These are phyloP conservation scores for Hirtodrosophila cameraria DNA, from an alignment of 2,888 invertebrate species.

Conservation along the genomic window DNA sequence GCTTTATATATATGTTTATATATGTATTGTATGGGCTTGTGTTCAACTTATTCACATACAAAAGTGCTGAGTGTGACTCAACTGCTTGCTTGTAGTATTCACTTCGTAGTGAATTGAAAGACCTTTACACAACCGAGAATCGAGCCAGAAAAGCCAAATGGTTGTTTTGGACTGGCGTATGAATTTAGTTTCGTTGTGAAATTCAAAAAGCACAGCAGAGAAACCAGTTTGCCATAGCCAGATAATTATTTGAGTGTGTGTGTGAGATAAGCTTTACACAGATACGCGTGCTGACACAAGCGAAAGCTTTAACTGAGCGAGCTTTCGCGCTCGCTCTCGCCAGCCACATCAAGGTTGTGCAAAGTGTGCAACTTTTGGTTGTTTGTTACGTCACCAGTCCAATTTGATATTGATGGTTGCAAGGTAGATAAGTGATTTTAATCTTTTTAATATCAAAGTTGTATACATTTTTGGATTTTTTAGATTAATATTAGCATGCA, in stretches of 20 bases:
- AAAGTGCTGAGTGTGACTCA: conserved; percentile 50
- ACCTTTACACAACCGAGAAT: conserved; percentile 2
- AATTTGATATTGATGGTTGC: background rate
- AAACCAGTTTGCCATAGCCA: conserved; percentile 64
- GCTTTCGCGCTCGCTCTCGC: conserved; percentile 18
- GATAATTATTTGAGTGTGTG: conserved; percentile 48
- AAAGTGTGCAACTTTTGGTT: background rate
- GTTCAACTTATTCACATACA: conserved; percentile 46
- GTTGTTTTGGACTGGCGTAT: conserved; percentile 12
- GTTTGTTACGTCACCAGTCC: conserved; percentile 11
- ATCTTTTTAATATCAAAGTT: background rate
- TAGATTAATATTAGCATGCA: no score
- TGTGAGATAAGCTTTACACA: conserved; percentile 29
- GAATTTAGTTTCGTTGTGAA: conserved; percentile 82
- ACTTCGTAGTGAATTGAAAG: conserved; percentile 46
- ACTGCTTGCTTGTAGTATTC: conserved; percentile 60
- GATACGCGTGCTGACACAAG: conserved; percentile 8
- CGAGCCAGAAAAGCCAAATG: conserved; percentile 40
- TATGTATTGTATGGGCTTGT: conserved; percentile 19
- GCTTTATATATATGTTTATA: no score
- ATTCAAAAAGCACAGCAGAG: conserved; percentile 73
- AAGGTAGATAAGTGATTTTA: background rate
- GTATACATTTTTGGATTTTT: no score
- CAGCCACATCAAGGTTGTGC: conserved; percentile 13
- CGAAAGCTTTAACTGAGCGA: conserved; percentile 17